A percentile compares a stretch with the other conserved stretches of the same genome.
Conservation (phyloP, 2,113 vertebrate genomes). For the Stigmatopora nigra region DNA sequence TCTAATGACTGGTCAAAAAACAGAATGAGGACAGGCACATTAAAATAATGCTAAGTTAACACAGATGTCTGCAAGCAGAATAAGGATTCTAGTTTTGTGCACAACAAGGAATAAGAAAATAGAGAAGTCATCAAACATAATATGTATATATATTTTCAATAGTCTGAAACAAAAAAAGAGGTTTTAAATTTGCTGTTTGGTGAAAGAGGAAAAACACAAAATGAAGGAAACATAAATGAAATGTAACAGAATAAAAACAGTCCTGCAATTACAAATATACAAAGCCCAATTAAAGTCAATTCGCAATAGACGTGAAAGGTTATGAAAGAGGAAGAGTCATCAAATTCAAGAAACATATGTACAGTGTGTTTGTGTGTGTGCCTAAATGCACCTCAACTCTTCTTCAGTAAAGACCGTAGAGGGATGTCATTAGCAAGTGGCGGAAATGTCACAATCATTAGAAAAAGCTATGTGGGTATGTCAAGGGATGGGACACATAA, state of each 20-base stretch:
- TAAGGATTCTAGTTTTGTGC: conserved; percentile 59
- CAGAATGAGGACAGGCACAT: conserved; percentile 60
- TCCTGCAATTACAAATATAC: conserved; percentile 68
- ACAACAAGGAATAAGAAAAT: conserved; percentile 63
- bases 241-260: conserved; percentile 58
- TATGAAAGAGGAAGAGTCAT: conserved; percentile 68
- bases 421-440: conserved; percentile 55
- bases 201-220: conserved; percentile 63
- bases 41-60: conserved; percentile 61
- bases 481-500: no score
- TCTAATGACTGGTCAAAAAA: conserved; percentile 62
- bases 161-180: conserved; percentile 62
- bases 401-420: conserved; percentile 53
- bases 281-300: conserved; percentile 67
- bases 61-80: conserved; percentile 62
- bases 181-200: conserved; percentile 66
- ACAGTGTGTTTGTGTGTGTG: conserved; percentile 35
- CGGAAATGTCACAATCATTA: conserved; percentile 64
- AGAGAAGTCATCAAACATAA: conserved; percentile 63
- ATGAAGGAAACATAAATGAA: conserved; percentile 59
- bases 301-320: conserved; percentile 63
- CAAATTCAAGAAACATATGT: conserved; percentile 52
- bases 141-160: conserved; percentile 40
- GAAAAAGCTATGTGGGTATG: neutral
- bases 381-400: conserved; percentile 43